Evolutionary conservation across 1,140 invertebrate genomes (phyloP).

Genomic region (Drosophila tristis): DNA sequence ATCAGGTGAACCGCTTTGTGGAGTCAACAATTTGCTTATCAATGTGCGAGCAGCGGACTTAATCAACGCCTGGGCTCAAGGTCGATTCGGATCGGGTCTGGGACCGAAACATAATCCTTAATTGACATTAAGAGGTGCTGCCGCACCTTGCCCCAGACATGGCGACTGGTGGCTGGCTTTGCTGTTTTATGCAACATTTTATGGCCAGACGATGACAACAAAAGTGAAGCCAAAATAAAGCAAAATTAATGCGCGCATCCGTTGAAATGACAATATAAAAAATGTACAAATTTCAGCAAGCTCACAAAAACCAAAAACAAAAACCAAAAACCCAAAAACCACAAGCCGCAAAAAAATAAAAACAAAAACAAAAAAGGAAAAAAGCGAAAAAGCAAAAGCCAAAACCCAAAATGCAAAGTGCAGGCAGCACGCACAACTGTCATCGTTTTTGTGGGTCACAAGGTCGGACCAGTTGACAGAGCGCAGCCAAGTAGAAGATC

Average conservation of each 20-base stretch:
- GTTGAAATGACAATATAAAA: constrained; percentile 28
- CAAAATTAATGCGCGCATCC: constrained; percentile 51
- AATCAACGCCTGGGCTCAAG: constrained; percentile 43
- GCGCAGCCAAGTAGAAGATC: not conserved
- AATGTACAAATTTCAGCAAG: constrained; percentile 27
- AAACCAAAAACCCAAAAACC: constrained; percentile 3
- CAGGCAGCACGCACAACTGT: constrained; percentile 29
- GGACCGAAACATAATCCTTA: constrained; percentile 54
- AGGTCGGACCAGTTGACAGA: constrained; percentile 53
- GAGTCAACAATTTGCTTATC: constrained; percentile 45
- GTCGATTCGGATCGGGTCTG: constrained; percentile 19
- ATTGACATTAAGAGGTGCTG: constrained; percentile 29
- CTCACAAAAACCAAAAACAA: constrained; percentile 1
- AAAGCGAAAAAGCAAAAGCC: constrained; percentile 15
- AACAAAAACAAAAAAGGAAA: constrained; percentile 14
- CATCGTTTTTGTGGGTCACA: constrained; percentile 63
- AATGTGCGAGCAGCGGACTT: constrained; percentile 8
- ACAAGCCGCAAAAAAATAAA: not conserved
- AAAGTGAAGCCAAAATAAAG: constrained; percentile 29
- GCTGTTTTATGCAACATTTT: constrained; percentile 20
- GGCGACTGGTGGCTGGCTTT: constrained; percentile 11
- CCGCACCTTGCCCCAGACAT: constrained; percentile 21
- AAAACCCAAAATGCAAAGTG: constrained; percentile 43
- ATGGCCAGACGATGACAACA: constrained; percentile 6
- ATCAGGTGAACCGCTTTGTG: constrained; percentile 16